A percentile compares a stretch with the other conserved stretches of the same genome.
Evolutionary conservation across 64 coral and sea anemone genomes (phyloP).

Genomic region (Montipora sp.): DNA sequence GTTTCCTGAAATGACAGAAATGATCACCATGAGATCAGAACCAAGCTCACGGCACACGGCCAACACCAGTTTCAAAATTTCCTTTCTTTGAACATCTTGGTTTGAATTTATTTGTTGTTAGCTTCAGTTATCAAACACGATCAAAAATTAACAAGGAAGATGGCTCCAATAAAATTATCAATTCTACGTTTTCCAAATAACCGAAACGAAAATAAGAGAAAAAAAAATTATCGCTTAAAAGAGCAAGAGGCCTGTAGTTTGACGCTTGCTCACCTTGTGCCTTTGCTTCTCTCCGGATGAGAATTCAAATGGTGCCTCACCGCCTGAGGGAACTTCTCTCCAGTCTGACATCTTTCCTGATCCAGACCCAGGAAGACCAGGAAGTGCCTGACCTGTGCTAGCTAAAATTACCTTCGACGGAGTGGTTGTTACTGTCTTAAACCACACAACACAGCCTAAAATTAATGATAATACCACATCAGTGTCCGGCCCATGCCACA

Average conservation of each 20-base stretch:
- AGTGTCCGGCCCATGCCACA: not conserved
- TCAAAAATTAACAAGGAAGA: too few relatives aligned
- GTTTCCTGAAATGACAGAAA: slow-evolving; percentile 72
- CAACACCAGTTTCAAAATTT: too few relatives aligned
- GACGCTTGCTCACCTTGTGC: slow-evolving; percentile 70
- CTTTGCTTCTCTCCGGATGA: slow-evolving; percentile 89
- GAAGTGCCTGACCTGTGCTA: slow-evolving; percentile 78
- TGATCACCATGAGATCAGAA: too few relatives aligned
- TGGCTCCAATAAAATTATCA: too few relatives aligned
- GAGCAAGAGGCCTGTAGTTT: too few relatives aligned
- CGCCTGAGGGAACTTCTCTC: slow-evolving; percentile 77
- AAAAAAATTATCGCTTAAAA: too few relatives aligned
- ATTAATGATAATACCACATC: not conserved
- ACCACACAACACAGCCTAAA: slow-evolving; percentile 77
- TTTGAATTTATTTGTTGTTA: too few relatives aligned
- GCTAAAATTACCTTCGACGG: slow-evolving; percentile 95
- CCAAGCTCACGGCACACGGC: too few relatives aligned
- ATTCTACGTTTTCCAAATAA: too few relatives aligned
- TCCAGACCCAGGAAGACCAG: slow-evolving; percentile 29
- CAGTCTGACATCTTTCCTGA: slow-evolving; percentile 91
- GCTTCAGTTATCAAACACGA: too few relatives aligned
- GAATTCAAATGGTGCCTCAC: slow-evolving; percentile 91
- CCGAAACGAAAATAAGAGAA: too few relatives aligned
- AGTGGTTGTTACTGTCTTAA: slow-evolving; percentile 89
- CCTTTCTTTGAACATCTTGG: too few relatives aligned